Evolutionary conservation across 1,140 invertebrate genomes (phyloP).

Genomic region (Rhizoglyphus robini): DNA sequence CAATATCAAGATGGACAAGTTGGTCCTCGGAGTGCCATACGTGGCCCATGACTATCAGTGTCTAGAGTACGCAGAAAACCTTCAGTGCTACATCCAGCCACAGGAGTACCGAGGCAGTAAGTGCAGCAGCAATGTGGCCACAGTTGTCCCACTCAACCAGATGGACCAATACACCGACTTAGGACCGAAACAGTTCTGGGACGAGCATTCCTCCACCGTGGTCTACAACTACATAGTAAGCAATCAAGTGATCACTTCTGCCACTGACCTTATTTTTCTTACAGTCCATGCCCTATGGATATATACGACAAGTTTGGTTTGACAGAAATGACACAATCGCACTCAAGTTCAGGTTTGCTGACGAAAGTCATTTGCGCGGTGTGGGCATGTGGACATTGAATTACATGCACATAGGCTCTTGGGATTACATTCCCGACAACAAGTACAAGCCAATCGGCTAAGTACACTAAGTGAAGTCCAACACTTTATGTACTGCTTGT

Average conservation of each 20-base stretch:
- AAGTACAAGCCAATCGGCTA: no score
- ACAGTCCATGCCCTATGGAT: constrained; percentile 9
- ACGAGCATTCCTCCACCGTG: constrained; percentile 26
- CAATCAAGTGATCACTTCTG: not conserved
- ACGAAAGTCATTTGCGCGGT: constrained; percentile 29
- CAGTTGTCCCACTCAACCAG: not conserved
- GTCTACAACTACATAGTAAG: not conserved
- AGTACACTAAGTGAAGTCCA: no score
- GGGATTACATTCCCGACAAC: not conserved
- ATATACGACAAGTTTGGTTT: constrained; percentile 32
- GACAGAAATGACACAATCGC: constrained; percentile 22
- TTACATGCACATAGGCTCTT: constrained; percentile 28
- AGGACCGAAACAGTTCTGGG: constrained; percentile 29
- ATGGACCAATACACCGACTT: not conserved
- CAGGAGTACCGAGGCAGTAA: constrained; percentile 35
- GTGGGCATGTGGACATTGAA: constrained; percentile 38
- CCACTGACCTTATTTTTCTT: not conserved
- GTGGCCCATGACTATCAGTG: constrained; percentile 35
- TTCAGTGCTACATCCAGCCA: constrained; percentile 31
- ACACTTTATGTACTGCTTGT: no score
- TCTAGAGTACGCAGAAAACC: constrained; percentile 19
- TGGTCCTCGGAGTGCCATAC: constrained; percentile 29
- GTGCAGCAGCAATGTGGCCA: constrained; percentile 29
- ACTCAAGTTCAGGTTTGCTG: constrained; percentile 27
- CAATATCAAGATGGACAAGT: constrained; percentile 24